Evolutionary conservation across 1,140 invertebrate genomes (phyloP).

Genomic region (Meteorus sp.): DNA sequence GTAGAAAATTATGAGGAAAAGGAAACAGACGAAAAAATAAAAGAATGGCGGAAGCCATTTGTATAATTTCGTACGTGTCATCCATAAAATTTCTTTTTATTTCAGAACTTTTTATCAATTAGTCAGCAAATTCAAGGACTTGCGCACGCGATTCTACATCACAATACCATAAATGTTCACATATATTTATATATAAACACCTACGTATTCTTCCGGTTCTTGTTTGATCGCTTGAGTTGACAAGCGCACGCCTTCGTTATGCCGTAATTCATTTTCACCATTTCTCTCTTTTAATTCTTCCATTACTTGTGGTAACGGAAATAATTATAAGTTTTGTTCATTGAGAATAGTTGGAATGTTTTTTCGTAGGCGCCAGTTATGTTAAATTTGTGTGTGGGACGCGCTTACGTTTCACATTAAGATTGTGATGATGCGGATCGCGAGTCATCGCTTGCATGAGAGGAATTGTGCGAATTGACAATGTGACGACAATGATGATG

Average conservation of each 20-base stretch:
- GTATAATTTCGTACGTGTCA: constrained; percentile 2
- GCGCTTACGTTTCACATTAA: too few relatives aligned
- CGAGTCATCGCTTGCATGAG: constrained; percentile 5
- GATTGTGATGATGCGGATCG: too few relatives aligned
- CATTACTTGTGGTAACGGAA: constrained; percentile 3
- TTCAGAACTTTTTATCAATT: constrained; percentile 2
- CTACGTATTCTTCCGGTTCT: constrained; percentile 16
- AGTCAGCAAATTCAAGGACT: background rate
- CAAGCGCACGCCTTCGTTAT: too few relatives aligned
- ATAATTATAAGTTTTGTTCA: constrained; percentile 18
- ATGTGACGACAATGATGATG: background rate
- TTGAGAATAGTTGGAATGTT: constrained; percentile 2
- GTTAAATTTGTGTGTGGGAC: background rate
- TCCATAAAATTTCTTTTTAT: background rate
- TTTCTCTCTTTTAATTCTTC: constrained; percentile 1
- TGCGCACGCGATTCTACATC: too few relatives aligned
- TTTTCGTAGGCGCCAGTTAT: constrained; percentile 7
- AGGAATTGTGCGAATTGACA: too few relatives aligned
- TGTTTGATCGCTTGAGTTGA: constrained; percentile 12
- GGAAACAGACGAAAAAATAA: background rate
- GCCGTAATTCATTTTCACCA: too few relatives aligned
- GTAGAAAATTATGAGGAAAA: too few relatives aligned
- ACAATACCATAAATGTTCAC: too few relatives aligned
- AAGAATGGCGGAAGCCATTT: constrained; percentile 5
- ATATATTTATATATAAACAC: too few relatives aligned